Evolutionary conservation across 2,797 vertebrate genomes (phyloP).

Genomic region (Xerus rutilus): DNA sequence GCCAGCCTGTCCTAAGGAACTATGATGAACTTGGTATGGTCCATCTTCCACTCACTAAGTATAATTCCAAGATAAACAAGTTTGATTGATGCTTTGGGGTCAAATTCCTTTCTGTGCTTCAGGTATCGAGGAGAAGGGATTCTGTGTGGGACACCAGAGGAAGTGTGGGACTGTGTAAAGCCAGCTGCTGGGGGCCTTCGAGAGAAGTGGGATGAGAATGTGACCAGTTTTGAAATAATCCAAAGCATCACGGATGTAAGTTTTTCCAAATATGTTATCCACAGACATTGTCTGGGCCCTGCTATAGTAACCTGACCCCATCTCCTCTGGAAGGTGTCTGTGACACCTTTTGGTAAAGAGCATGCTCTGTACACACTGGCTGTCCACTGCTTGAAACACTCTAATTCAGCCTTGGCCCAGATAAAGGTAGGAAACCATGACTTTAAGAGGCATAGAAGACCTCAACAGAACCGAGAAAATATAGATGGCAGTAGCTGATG

Average conservation of each 20-base stretch:
- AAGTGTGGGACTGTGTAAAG: slow-evolving; percentile 95
- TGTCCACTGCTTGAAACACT: background rate
- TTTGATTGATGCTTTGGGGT: background rate
- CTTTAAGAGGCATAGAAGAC: background rate
- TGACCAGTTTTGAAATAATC: slow-evolving; percentile 93
- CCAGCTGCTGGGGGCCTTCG: slow-evolving; percentile 92
- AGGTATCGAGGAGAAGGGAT: slow-evolving; percentile 95
- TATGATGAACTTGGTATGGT: background rate
- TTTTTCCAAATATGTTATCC: background rate
- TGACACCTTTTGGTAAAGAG: background rate
- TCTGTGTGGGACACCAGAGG: slow-evolving; percentile 87
- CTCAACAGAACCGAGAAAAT: background rate
- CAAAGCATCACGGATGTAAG: slow-evolving; percentile 92
- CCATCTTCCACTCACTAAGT: background rate
- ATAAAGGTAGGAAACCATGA: background rate
- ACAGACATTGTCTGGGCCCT: background rate
- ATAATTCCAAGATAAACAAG: no score
- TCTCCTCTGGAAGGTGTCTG: background rate
- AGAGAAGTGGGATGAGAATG: slow-evolving; percentile 96
- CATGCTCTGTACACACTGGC: background rate
- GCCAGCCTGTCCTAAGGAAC: background rate
- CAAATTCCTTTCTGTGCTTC: background rate
- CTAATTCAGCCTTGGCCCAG: background rate
- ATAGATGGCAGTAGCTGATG: no score
- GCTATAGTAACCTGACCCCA: background rate